Evolutionary conservation across 2,113 vertebrate species (phyloP).

Genomic region (Sebastes fasciatus): DNA sequence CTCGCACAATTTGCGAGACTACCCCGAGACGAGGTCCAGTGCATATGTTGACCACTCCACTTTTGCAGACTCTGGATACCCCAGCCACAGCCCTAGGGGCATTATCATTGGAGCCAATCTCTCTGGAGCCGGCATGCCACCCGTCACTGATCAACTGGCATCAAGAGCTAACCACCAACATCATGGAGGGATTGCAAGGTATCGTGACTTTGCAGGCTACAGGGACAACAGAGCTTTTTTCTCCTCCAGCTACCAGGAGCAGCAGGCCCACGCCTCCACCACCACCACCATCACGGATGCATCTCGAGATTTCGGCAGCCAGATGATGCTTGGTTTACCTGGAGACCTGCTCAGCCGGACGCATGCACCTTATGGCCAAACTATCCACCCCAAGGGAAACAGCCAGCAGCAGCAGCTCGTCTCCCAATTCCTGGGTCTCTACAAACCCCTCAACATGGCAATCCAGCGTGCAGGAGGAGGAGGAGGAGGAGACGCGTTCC

Average conservation of each 20-base stretch:
- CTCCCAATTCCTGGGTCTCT: slow-evolving; percentile 77
- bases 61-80: slow-evolving; percentile 85
- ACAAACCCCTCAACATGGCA: slow-evolving; percentile 80
- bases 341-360: slow-evolving; percentile 78
- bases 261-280: slow-evolving; percentile 85
- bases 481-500: slow-evolving; percentile 73
- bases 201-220: slow-evolving; percentile 81
- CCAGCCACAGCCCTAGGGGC: slow-evolving; percentile 83
- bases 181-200: slow-evolving; percentile 83
- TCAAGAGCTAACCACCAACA: slow-evolving; percentile 73
- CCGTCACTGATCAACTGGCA: slow-evolving; percentile 83
- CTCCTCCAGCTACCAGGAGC: slow-evolving; percentile 82
- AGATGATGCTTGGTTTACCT: slow-evolving; percentile 81
- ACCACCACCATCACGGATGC: slow-evolving; percentile 52
- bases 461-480: slow-evolving; percentile 77
- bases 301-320: slow-evolving; percentile 70
- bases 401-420: slow-evolving; percentile 83
- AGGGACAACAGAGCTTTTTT: slow-evolving; percentile 82
- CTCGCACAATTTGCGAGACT: slow-evolving; percentile 82
- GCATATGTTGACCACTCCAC: slow-evolving; percentile 84
- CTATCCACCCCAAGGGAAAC: slow-evolving; percentile 74
- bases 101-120: slow-evolving; percentile 85
- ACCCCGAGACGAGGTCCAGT: slow-evolving; percentile 78
- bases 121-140: slow-evolving; percentile 83
- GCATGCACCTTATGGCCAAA: slow-evolving; percentile 67